phyloP scores from a whole-genome alignment of 2,888 invertebrate species.

The Dynastes hyllus region DNA sequence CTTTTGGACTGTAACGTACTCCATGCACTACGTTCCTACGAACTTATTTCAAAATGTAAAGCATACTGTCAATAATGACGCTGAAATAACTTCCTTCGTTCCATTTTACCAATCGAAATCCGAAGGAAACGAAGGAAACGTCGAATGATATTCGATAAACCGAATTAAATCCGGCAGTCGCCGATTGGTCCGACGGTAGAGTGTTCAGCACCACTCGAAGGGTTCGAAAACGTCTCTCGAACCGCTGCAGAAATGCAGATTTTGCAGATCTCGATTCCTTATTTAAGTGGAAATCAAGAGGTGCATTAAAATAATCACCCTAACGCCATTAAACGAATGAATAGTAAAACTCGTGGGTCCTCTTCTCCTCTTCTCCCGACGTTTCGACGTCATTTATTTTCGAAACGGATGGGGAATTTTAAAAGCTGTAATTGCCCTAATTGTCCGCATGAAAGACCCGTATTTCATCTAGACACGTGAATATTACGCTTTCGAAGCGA shows the following conservation, averaged over 20 bases:
- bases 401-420: constrained; percentile 39
- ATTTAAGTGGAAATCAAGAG: constrained; percentile 44
- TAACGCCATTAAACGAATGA: constrained; percentile 40
- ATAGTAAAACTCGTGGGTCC: constrained; percentile 26
- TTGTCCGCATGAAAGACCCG: constrained; percentile 38
- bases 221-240: constrained; percentile 26
- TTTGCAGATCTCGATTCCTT: constrained; percentile 32
- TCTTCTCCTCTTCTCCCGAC: neutral
- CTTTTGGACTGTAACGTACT: too few species aligned
- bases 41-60: neutral
- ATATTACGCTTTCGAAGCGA: constrained; percentile 11
- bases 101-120: neutral
- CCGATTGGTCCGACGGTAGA: neutral
- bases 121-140: neutral
- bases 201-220: neutral
- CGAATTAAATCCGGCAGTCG: constrained; percentile 39
- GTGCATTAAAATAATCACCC: constrained; percentile 47
- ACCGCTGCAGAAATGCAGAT: constrained; percentile 42
- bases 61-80: neutral
- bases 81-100: neutral
- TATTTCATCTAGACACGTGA: constrained; percentile 34
- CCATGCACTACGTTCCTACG: too few species aligned
- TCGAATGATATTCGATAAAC: constrained; percentile 36
- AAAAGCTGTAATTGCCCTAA: constrained; percentile 43
- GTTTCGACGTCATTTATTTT: constrained; percentile 33